Evolutionary conservation across 2,113 vertebrate genomes (phyloP).

Genomic region (Etheostoma spectabile): DNA sequence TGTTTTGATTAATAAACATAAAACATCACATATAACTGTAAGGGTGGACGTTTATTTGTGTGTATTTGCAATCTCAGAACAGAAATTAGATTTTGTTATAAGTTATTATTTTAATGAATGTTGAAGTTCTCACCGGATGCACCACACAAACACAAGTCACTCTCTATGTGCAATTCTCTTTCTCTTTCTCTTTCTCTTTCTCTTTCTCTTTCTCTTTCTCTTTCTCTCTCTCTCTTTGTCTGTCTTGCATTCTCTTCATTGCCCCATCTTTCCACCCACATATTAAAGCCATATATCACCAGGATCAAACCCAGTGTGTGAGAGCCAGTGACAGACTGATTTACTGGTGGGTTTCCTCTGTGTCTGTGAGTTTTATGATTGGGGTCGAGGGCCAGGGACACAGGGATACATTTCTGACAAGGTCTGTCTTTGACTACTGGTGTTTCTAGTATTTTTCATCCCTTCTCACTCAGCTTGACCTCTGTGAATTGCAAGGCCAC

Average conservation of each 20-base stretch:
- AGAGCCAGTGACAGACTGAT: conserved; percentile 66
- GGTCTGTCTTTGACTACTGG: conserved; percentile 68
- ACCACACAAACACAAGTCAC: neutral
- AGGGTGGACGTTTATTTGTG: neutral
- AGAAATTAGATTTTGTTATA: neutral
- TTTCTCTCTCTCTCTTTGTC: neutral
- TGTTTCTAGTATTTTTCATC: conserved; percentile 59
- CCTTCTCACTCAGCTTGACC: conserved; percentile 57
- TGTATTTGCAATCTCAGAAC: neutral
- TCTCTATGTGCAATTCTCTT: neutral
- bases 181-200: neutral
- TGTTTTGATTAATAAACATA: neutral
- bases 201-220: neutral
- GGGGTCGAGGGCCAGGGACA: conserved; percentile 73
- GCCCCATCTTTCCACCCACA: conserved; percentile 55
- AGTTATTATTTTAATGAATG: neutral
- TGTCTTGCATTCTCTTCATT: conserved; percentile 20
- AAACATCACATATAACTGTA: neutral
- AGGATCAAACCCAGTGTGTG: conserved; percentile 71
- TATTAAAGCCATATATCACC: conserved; percentile 78
- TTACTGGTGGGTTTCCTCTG: conserved; percentile 68
- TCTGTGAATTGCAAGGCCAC: conserved; percentile 63
- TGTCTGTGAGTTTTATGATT: conserved; percentile 79
- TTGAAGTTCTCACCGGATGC: neutral
- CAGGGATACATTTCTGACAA: conserved; percentile 75